These are phyloP conservation scores for Archips xylosteana DNA, from an alignment of 2,888 invertebrate species.

Conservation along the genomic window DNA sequence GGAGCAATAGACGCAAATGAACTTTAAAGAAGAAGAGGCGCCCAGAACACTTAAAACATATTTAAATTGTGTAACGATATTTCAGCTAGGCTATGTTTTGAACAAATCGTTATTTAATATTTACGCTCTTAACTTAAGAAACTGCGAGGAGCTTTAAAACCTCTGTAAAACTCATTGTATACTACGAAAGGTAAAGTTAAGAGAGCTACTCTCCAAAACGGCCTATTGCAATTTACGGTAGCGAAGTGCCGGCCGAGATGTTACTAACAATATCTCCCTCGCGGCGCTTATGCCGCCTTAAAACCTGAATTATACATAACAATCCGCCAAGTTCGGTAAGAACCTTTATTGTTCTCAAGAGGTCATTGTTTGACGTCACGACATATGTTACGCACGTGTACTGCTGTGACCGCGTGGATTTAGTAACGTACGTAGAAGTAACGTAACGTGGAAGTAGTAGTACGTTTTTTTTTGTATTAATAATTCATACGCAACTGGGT, in stretches of 20 bases:
- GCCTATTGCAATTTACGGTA: conserved; percentile 30
- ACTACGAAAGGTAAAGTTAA: conserved; percentile 3
- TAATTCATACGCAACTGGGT: conserved; percentile 25
- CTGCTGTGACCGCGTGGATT: conserved; percentile 5
- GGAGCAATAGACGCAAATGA: conserved; percentile 60
- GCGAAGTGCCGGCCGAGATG: conserved; percentile 21
- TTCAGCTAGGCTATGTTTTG: not conserved
- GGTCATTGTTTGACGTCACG: conserved; percentile 15
- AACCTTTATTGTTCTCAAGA: conserved; percentile 7
- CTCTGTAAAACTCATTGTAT: not conserved
- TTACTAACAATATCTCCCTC: conserved; percentile 24
- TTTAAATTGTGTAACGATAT: not conserved
- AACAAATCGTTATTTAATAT: not conserved
- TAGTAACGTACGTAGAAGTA: not conserved
- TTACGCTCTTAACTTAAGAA: not conserved
- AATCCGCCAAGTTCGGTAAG: conserved; percentile 29
- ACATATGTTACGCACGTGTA: not conserved
- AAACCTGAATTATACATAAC: conserved; percentile 38
- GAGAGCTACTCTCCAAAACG: conserved; percentile 20
- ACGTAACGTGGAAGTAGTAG: no score
- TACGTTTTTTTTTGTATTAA: conserved; percentile 19
- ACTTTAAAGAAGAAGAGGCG: conserved; percentile 48
- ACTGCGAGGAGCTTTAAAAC: not conserved
- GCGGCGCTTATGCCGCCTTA: conserved; percentile 8
- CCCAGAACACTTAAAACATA: not conserved